Evolutionary conservation across 2,888 invertebrate species (phyloP), one percentile per base, ranked within the genome.

Genomic region (Boloria selene): DNA sequence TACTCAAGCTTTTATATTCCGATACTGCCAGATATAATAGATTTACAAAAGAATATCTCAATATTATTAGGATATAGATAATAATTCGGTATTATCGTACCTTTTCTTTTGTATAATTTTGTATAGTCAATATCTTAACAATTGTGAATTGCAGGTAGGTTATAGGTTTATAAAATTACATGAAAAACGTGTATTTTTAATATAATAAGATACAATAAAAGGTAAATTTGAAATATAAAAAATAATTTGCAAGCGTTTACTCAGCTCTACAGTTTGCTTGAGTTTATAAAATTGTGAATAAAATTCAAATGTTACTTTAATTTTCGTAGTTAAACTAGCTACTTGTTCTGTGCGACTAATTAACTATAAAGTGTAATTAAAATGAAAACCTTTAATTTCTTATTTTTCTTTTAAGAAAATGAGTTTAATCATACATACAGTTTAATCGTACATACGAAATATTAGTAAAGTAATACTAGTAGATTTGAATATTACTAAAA

Each of bases 191-290:
- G 16, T 54, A 42, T n/a, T 42, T 54, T n/a, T 42, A 60, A 60
- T 65, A 58, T 53, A 13, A 18, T 31, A 4, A 59, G 6, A 0
- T 31, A 50, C 13, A 16, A 4, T 17, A 18, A 49, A 59, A 45
- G 10, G 3, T 13, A 38, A 38, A 45, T 45, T 18, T 26, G 26
- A 26, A 26, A 56, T 56, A 4, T 45, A 22, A 56, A 56, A 5
- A n/a, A 49, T 31, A 59, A 17, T 50, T 49, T 49, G 38, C 49
- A 49, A 50, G 71, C 72, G 81, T 84, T 86, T 84, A 79, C 80
- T 82, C 80, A 80, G 77, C 84, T 79, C 77, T 81, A 79, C 74
- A 80, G 71, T 73, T 74, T 73, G 72, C 73, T 75, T 68, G 75
- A 67, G 71, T 72, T 72, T 70, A 61, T 65, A 62, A 70, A 70